Conservation (phyloP, 2,113 vertebrate species). For the Siniperca chuatsi region DNA sequence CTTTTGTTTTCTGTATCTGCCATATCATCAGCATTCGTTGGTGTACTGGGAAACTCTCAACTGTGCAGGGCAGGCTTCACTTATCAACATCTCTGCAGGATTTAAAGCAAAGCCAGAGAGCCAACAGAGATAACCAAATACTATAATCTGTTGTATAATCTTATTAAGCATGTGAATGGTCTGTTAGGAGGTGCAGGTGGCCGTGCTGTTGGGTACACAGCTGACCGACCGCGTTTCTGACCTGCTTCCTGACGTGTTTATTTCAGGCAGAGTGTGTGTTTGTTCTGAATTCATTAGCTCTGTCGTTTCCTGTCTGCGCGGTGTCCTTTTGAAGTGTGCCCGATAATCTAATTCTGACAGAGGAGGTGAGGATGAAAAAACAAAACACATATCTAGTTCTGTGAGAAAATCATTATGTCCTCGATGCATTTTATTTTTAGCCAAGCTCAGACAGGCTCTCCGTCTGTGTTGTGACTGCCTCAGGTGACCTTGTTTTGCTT, state of each 20-base stretch:
- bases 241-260: not conserved
- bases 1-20: slow-evolving; percentile 15
- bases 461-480: slow-evolving; percentile 36
- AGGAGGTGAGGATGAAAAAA: not conserved
- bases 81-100: slow-evolving; percentile 40
- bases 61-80: not conserved
- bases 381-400: not conserved
- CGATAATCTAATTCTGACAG: slow-evolving; percentile 19
- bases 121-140: not conserved
- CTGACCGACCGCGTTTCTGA: not conserved
- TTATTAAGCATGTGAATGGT: slow-evolving; percentile 28
- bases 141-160: not conserved
- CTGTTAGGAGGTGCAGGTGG: slow-evolving; percentile 23
- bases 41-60: slow-evolving; percentile 11
- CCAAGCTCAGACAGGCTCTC: slow-evolving; percentile 5
- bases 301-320: slow-evolving; percentile 34
- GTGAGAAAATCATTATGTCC: slow-evolving; percentile 11
- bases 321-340: slow-evolving; percentile 32
- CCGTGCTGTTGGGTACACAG: not conserved
- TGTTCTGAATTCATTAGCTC: slow-evolving; percentile 29
- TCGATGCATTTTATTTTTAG: slow-evolving; percentile 32
- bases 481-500: slow-evolving; percentile 40
- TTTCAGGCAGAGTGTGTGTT: not conserved
- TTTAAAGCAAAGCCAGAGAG: slow-evolving; percentile 21
- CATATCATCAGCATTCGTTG: not conserved